phyloP scores from a whole-genome alignment of 2,888 invertebrate genomes.

The Digitonthophagus gazella region DNA sequence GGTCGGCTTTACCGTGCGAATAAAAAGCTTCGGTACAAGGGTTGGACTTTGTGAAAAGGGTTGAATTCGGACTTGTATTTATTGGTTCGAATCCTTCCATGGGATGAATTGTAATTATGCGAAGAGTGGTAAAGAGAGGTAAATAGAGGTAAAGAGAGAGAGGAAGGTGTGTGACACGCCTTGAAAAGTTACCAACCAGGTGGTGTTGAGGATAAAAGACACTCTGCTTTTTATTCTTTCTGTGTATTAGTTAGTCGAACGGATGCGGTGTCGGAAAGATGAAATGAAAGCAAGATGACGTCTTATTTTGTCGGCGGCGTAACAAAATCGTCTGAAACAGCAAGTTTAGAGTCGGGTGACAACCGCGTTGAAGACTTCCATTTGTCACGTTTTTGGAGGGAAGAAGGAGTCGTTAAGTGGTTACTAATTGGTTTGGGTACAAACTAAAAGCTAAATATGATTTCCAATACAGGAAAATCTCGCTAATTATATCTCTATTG shows the following conservation, averaged over 20 bases:
- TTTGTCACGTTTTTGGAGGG: background rate
- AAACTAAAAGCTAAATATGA: no score
- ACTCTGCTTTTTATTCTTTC: no score
- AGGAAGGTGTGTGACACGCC: no score
- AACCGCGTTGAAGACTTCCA: background rate
- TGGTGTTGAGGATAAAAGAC: background rate
- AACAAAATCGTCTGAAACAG: background rate
- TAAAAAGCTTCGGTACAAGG: no score
- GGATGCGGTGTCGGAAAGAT: no score
- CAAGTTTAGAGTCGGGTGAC: background rate
- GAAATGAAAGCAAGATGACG: background rate
- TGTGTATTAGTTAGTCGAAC: no score
- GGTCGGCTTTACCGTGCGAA: slow-evolving; percentile 23
- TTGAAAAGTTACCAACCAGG: no score
- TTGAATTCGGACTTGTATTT: background rate
- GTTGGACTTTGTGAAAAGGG: no score
- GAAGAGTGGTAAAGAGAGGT: no score
- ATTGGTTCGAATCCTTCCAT: background rate
- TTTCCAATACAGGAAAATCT: no score
- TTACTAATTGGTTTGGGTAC: background rate
- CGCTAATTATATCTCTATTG: no score
- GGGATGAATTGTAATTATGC: background rate
- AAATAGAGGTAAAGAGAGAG: no score
- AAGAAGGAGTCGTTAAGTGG: background rate
- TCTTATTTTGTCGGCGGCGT: background rate